phyloP scores from a whole-genome alignment of 2,797 vertebrate genomes.

The Pristis pectinata region DNA sequence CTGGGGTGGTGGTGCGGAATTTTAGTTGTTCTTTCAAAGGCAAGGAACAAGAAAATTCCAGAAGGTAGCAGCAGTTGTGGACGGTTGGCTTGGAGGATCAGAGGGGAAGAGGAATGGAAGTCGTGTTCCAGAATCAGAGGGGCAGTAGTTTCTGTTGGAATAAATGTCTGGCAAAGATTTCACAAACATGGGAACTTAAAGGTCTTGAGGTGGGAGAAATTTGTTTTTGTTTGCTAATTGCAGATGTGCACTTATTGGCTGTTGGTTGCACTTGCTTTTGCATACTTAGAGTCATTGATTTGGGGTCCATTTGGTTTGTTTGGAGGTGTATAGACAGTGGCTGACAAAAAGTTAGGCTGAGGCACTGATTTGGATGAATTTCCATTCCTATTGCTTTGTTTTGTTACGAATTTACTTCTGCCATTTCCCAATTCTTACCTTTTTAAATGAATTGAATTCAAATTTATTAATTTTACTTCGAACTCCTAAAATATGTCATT shows the following conservation, averaged over 20 bases:
- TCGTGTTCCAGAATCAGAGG: not conserved
- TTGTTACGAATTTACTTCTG: too few species aligned
- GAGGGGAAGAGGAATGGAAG: not conserved
- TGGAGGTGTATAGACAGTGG: too few species aligned
- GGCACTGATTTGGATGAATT: not conserved
- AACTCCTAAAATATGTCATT: not conserved
- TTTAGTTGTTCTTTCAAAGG: not conserved
- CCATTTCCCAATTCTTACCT: not conserved
- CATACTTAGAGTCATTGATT: too few species aligned
- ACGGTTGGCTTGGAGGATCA: not conserved
- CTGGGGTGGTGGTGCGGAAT: not conserved
- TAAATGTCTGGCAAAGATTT: not conserved
- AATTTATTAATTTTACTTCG: not conserved
- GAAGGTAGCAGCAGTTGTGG: not conserved
- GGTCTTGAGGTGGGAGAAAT: not conserved
- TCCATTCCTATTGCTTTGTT: not conserved
- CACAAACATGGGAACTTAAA: not conserved
- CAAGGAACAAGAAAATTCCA: not conserved
- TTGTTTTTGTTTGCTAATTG: too few species aligned
- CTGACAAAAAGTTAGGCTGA: not conserved
- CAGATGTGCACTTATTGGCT: too few species aligned
- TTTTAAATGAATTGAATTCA: not conserved
- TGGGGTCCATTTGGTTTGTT: too few species aligned
- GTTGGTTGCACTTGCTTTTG: too few species aligned
- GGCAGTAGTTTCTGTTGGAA: not conserved